phyloP scores from a whole-genome alignment of 2,797 vertebrate genomes.

The Streptopelia turtur region DNA sequence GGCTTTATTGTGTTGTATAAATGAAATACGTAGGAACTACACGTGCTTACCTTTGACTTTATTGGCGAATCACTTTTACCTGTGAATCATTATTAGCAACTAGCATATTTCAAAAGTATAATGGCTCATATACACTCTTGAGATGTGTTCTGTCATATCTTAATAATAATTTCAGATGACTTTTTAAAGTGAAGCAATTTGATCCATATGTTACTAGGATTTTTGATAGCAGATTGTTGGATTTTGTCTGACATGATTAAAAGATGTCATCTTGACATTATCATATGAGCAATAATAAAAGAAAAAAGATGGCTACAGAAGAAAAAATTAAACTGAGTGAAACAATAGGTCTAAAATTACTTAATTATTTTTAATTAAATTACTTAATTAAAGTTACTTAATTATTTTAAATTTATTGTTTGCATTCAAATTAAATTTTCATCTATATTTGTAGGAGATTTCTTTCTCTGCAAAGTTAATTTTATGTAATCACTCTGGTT shows the following conservation, averaged over 20 bases:
- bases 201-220: neutral
- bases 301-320: neutral
- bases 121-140: neutral
- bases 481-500: neutral
- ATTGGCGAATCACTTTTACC: neutral
- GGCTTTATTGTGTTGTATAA: neutral
- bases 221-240: neutral
- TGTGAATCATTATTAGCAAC: neutral
- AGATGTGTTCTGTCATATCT: neutral
- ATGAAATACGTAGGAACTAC: neutral
- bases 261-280: neutral
- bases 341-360: neutral
- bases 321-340: neutral
- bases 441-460: neutral
- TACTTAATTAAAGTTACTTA: neutral
- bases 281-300: neutral
- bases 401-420: neutral
- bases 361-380: neutral
- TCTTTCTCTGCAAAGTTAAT: neutral
- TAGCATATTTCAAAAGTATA: neutral
- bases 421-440: neutral
- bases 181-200: neutral
- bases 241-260: neutral
- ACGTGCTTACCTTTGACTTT: neutral
- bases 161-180: neutral